phyloP scores from a whole-genome alignment of 2,113 vertebrate species.

The Sitta europaea region DNA sequence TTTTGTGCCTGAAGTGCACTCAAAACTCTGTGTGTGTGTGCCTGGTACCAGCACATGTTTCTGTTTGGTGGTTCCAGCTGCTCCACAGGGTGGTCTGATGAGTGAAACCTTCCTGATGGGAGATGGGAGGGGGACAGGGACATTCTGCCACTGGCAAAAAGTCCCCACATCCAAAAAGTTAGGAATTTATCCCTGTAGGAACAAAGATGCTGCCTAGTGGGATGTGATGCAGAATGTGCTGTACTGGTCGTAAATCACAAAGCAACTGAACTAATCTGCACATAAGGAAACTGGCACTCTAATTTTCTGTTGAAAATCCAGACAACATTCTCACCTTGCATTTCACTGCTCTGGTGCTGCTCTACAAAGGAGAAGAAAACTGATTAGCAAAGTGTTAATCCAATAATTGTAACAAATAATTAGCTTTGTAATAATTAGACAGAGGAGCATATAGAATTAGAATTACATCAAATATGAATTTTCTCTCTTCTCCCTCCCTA shows the following conservation, averaged over 20 bases:
- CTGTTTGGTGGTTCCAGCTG: not conserved
- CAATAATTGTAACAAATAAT: constrained; percentile 59
- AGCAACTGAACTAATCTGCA: constrained; percentile 11
- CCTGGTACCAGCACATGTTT: not conserved
- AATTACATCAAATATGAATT: not conserved
- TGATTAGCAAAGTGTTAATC: constrained; percentile 53
- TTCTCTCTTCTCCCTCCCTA: not conserved
- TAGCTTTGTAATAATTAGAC: constrained; percentile 32
- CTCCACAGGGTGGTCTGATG: not conserved
- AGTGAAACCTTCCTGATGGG: not conserved
- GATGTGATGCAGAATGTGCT: not conserved
- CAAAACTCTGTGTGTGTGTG: not conserved
- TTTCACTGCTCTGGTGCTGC: constrained; percentile 21
- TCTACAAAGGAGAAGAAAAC: constrained; percentile 46
- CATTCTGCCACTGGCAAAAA: not conserved
- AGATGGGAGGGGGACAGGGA: not conserved
- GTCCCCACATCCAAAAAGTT: not conserved
- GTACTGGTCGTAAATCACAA: not conserved
- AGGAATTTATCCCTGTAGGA: not conserved
- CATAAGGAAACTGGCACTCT: not conserved
- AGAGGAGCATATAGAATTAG: not conserved
- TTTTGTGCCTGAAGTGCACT: not conserved
- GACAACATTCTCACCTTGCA: constrained; percentile 15
- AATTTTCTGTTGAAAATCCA: constrained; percentile 37
- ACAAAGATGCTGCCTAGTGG: not conserved